Conservation (phyloP, 2,888 invertebrate species). For the Pristionchus fissidentatus region DNA sequence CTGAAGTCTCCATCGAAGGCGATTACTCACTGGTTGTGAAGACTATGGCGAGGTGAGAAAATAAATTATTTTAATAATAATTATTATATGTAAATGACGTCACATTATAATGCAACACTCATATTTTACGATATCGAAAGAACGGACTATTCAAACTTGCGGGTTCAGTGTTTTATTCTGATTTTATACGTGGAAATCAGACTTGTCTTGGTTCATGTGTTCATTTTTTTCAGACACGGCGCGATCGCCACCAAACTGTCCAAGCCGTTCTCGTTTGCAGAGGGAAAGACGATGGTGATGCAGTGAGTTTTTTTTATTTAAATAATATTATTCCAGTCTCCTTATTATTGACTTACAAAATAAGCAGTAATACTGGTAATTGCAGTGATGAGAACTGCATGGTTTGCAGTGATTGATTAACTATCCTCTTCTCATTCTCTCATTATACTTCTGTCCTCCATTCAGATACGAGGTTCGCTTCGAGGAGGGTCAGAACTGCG, state of each 20-base stretch:
- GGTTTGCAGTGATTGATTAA: background rate
- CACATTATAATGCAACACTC: no score
- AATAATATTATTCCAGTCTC: no score
- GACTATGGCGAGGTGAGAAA: conserved; percentile 83
- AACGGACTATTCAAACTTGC: no score
- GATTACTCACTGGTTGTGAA: conserved; percentile 91
- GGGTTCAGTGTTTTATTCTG: no score
- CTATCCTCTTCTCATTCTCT: background rate
- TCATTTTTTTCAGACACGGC: conserved; percentile 83
- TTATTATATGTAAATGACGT: no score
- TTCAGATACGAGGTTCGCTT: conserved; percentile 81
- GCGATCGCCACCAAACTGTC: conserved; percentile 88
- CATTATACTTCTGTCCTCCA: background rate
- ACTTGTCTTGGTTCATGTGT: no score
- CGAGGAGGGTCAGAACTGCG: conserved; percentile 97
- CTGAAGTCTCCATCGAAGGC: conserved; percentile 85
- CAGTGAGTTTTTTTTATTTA: conserved; percentile 83
- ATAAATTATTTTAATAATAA: no score
- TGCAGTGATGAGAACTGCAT: background rate
- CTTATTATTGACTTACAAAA: no score
- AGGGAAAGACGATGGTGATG: conserved; percentile 86
- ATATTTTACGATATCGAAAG: no score
- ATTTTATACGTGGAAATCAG: conserved; percentile 77
- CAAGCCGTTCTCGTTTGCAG: conserved; percentile 87
- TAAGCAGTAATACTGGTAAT: no score